Conservation (phyloP, 1,140 invertebrate species). For the Drosophila subpulchrella region DNA sequence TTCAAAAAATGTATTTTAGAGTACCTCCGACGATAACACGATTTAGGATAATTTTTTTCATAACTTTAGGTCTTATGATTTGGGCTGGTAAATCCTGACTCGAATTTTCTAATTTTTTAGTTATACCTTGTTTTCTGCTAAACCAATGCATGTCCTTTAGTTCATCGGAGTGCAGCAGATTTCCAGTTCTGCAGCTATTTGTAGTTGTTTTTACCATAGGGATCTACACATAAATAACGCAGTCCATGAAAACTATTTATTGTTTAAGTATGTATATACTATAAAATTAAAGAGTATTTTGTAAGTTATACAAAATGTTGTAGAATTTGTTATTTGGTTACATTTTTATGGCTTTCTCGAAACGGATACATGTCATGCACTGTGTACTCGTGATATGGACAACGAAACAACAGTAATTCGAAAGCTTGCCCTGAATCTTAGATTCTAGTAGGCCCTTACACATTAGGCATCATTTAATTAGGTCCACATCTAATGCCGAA, state of each 20-base stretch:
- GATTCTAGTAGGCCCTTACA: slow-evolving; percentile 47
- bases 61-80: no score
- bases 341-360: slow-evolving; percentile 26
- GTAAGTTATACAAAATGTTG: slow-evolving; percentile 58
- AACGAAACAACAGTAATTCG: slow-evolving; percentile 23
- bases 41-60: no score
- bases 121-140: no score
- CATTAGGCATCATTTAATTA: slow-evolving; percentile 14
- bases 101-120: no score
- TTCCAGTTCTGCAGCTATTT: no score
- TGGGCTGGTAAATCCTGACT: no score
- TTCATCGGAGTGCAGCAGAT: no score
- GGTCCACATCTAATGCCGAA: slow-evolving; percentile 28
- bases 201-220: neutral
- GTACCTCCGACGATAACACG: no score
- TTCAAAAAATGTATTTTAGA: no score
- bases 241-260: neutral
- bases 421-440: slow-evolving; percentile 44
- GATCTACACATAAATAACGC: neutral
- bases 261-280: slow-evolving; percentile 37
- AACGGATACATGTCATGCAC: slow-evolving; percentile 53
- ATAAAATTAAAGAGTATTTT: slow-evolving; percentile 43
- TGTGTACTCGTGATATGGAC: slow-evolving; percentile 24
- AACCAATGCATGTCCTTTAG: no score
- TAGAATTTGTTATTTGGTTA: slow-evolving; percentile 36